Evolutionary conservation across 2,113 vertebrate species (phyloP).

Genomic region (Dicentrarchus labrax): DNA sequence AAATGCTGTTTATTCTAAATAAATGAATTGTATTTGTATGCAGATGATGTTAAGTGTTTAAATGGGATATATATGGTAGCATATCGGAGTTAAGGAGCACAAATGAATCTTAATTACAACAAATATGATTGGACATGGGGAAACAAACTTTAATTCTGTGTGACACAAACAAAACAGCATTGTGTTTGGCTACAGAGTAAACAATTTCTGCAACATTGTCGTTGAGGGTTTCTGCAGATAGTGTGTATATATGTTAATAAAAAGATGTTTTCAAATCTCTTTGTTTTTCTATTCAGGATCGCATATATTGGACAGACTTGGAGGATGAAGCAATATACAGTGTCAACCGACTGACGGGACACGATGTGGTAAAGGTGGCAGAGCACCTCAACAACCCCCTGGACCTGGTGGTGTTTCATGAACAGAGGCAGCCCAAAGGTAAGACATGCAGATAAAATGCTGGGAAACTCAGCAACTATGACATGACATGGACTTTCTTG

Average conservation of each 20-base stretch:
- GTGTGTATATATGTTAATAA: no score
- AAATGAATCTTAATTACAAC: neutral
- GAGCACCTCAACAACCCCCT: slow-evolving; percentile 97
- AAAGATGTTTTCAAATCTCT: no score
- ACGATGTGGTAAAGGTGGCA: slow-evolving; percentile 89
- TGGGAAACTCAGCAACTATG: no score
- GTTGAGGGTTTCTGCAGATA: no score
- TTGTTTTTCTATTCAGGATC: slow-evolving; percentile 87
- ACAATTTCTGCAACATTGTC: neutral
- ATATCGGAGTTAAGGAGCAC: neutral
- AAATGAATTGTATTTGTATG: neutral
- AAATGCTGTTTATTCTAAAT: neutral
- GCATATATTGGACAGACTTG: slow-evolving; percentile 96
- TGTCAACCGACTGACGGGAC: slow-evolving; percentile 92
- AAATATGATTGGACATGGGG: neutral
- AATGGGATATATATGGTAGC: neutral
- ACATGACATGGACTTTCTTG: neutral
- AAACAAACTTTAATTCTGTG: neutral
- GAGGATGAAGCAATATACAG: slow-evolving; percentile 97
- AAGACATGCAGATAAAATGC: slow-evolving; percentile 26
- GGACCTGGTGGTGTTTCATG: slow-evolving; percentile 96
- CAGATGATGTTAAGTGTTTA: slow-evolving; percentile 3
- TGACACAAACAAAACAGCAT: neutral
- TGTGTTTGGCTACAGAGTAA: neutral
- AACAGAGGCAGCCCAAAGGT: slow-evolving; percentile 96